Evolutionary conservation across 2,888 invertebrate genomes (phyloP).

Genomic region (Tillus elongatus): DNA sequence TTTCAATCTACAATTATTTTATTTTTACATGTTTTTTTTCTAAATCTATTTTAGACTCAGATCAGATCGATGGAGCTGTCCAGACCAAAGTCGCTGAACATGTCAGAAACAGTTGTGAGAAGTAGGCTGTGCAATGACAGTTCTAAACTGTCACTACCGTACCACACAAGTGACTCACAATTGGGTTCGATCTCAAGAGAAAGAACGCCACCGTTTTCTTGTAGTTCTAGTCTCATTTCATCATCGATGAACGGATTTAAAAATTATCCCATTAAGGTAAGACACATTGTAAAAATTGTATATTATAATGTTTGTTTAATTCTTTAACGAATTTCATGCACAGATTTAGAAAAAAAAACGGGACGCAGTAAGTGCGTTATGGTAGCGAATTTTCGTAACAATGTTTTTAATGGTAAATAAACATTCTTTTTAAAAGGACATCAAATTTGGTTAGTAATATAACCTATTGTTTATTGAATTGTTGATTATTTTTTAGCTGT

Average conservation of each 20-base stretch:
- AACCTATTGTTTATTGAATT: too few relatives aligned
- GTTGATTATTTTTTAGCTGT: too few relatives aligned
- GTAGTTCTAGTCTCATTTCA: constrained; percentile 44
- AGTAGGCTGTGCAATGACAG: background rate
- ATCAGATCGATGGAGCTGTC: background rate
- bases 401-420: too few relatives aligned
- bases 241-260: constrained; percentile 7
- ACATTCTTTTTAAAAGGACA: too few relatives aligned
- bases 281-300: background rate
- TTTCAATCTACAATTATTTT: background rate
- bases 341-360: too few relatives aligned
- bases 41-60: background rate
- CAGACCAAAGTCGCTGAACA: constrained; percentile 32
- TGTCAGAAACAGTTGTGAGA: constrained; percentile 31
- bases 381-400: too few relatives aligned
- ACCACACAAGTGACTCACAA: constrained; percentile 20
- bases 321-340: too few relatives aligned
- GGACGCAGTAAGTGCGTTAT: too few relatives aligned
- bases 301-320: too few relatives aligned
- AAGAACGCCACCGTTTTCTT: constrained; percentile 43
- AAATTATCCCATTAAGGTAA: background rate
- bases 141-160: background rate
- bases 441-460: too few relatives aligned
- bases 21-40: background rate
- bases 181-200: constrained; percentile 43